Percentiles rank a stretch among this genome's conserved stretches.
phyloP scores from a whole-genome alignment of 2,113 vertebrate species.

The Fulmarus glacialis region DNA sequence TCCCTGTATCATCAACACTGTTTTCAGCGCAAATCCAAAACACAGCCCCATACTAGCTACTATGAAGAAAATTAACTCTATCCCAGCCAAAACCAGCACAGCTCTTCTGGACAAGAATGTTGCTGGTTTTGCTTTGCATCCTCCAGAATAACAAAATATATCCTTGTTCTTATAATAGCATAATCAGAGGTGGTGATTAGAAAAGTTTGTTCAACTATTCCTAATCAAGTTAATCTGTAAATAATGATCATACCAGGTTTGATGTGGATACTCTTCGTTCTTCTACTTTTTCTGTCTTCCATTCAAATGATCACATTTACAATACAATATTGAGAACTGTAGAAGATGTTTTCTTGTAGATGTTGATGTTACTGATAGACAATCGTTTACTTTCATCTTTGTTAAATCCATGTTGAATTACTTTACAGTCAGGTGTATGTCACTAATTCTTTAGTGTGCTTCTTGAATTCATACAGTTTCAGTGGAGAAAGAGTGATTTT shows the following conservation, averaged over 20 bases:
- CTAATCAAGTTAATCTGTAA: background rate
- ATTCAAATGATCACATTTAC: background rate
- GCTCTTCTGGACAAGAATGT: background rate
- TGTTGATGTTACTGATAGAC: background rate
- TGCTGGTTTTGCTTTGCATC: background rate
- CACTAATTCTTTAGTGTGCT: background rate
- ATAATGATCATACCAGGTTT: background rate
- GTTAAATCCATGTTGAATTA: background rate
- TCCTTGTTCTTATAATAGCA: background rate
- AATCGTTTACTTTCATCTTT: background rate
- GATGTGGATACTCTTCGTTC: background rate
- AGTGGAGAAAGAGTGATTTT: background rate
- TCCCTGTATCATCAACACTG: no score
- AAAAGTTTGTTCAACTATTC: background rate
- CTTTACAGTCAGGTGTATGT: background rate
- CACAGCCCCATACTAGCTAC: no score
- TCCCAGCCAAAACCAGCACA: no score
- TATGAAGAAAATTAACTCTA: no score
- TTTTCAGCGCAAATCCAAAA: no score
- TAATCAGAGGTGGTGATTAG: background rate
- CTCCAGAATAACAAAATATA: background rate
- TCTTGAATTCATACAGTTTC: background rate
- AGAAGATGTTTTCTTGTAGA: background rate
- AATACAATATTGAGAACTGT: background rate
- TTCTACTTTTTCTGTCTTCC: background rate